phyloP scores from a whole-genome alignment of 2,113 vertebrate genomes.

The Stercorarius parasiticus region DNA sequence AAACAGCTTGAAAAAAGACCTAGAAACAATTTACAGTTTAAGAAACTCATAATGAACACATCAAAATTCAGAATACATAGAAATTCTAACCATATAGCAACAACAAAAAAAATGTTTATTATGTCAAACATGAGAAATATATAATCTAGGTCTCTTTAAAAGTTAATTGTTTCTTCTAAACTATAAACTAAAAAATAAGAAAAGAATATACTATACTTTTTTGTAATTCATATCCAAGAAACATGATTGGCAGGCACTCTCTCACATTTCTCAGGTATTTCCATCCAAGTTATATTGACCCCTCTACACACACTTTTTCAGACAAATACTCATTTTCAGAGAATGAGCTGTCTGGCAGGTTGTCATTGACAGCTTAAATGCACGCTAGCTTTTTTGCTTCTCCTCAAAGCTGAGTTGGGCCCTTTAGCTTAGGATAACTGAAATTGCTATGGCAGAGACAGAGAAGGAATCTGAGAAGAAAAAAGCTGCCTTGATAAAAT shows the following conservation, averaged over 20 bases:
- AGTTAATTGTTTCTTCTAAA: conserved; percentile 20
- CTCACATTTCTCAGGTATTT: neutral
- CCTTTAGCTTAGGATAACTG: conserved; percentile 10
- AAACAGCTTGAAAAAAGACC: conserved; percentile 53
- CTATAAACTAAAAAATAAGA: conserved; percentile 37
- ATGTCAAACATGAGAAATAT: neutral
- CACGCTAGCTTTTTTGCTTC: conserved; percentile 24
- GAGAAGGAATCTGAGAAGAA: conserved; percentile 22
- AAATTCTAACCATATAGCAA: conserved; percentile 31
- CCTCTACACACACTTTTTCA: neutral
- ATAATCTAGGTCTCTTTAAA: conserved; percentile 13
- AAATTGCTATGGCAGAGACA: conserved; percentile 12
- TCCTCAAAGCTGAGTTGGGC: conserved; percentile 1
- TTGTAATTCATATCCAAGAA: neutral
- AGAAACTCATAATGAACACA: conserved; percentile 27
- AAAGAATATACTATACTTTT: neutral
- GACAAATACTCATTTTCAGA: conserved; percentile 55
- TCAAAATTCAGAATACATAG: conserved; percentile 15
- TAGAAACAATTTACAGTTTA: neutral
- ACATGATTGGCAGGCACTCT: neutral
- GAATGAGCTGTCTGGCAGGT: conserved; percentile 48
- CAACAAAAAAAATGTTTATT: conserved; percentile 28
- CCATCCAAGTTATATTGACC: neutral
- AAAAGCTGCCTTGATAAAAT: neutral
- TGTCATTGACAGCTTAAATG: conserved; percentile 41